Percentiles rank a stretch among this genome's conserved stretches.
Conservation (phyloP, 2,113 vertebrate species). For the Hoplias malabaricus region DNA sequence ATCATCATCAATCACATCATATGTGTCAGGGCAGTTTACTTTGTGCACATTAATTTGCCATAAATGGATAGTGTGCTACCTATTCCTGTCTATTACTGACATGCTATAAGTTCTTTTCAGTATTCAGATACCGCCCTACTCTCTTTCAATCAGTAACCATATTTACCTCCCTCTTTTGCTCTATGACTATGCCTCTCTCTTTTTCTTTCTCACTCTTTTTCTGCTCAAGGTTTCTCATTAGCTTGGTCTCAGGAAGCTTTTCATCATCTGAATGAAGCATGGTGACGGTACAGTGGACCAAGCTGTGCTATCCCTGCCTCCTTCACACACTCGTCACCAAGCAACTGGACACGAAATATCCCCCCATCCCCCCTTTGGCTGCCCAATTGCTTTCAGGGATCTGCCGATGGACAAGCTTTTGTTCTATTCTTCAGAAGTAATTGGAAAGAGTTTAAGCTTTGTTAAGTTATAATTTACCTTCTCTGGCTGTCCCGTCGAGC, state of each 20-base stretch:
- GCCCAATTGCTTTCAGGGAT: constrained; percentile 69
- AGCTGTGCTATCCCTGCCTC: constrained; percentile 47
- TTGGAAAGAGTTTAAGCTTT: constrained; percentile 70
- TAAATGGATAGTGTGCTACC: too few relatives aligned
- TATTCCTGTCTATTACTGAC: too few relatives aligned
- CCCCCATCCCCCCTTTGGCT: constrained; percentile 57
- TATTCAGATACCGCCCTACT: too few relatives aligned
- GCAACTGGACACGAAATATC: constrained; percentile 69
- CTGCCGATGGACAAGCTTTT: constrained; percentile 70
- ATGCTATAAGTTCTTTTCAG: too few relatives aligned
- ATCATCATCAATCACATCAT: too few relatives aligned
- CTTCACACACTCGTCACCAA: constrained; percentile 64
- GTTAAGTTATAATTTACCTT: constrained; percentile 62
- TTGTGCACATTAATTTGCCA: too few relatives aligned
- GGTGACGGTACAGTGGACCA: constrained; percentile 64
- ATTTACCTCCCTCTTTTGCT: not conserved
- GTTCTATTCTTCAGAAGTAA: constrained; percentile 69
- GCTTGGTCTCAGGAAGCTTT: constrained; percentile 76
- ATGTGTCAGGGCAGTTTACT: too few relatives aligned
- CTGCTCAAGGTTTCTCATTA: constrained; percentile 68
- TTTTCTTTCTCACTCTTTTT: constrained; percentile 39
- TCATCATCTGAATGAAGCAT: constrained; percentile 74
- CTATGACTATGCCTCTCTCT: constrained; percentile 20
- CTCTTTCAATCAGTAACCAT: not conserved
- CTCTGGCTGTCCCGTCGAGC: constrained; percentile 41